Base-by-base conservation (phyloP, 2,797 vertebrate genomes). In the Acanthurus tractus region DNA sequence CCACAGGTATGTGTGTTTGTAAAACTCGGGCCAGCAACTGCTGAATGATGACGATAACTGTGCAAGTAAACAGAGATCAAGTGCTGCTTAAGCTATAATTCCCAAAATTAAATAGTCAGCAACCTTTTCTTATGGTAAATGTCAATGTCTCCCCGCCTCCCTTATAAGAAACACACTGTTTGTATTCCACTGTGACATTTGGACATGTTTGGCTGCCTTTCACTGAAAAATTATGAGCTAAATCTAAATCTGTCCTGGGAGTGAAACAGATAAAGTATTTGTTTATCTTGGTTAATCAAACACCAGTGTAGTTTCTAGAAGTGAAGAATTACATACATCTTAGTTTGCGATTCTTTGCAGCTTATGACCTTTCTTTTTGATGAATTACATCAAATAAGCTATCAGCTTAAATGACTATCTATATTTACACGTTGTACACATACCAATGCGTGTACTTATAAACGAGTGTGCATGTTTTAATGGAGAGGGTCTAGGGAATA, bases 91-190 rank as follows among this genome's bases (percentile, higher is more conserved):
- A 66, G 64, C 73, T 71, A 25, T 34, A 18, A 71, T 45, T 65
- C 46, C 74, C 74, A 29, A 63, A 76, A 78, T 65, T 22, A 72
- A 80, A 82, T 53, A 40, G 50, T 45, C 57, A 34, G 52, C 59
- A 70, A 85, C 74, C 81, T 80, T 85, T 62, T 84, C 76, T 48
- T 79, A 17, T 59, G 82, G 63, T 76, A 38, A 34, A 73, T 69
- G 66, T 82, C 73, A 65, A 52, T 67, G 15, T 68, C 45, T 64
- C 29, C 64, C 70, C 23, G 17, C 54, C 46, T 42, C 61, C 25
- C 25, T 49, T 57, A 80, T 78, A 49, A 66, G 20, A 83, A 78
- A 83, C 78, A 75, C 63, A 67, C 25, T 52, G 72, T 54, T 67
- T 17, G 1, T 46, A 23, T 74, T 84, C 67, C 63, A 20, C 62